Percentiles rank a stretch among this genome's conserved stretches.
These are phyloP conservation scores for Mormyrus hasselquistii DNA, from an alignment of 2,797 vertebrate genomes.

Conservation along the genomic window DNA sequence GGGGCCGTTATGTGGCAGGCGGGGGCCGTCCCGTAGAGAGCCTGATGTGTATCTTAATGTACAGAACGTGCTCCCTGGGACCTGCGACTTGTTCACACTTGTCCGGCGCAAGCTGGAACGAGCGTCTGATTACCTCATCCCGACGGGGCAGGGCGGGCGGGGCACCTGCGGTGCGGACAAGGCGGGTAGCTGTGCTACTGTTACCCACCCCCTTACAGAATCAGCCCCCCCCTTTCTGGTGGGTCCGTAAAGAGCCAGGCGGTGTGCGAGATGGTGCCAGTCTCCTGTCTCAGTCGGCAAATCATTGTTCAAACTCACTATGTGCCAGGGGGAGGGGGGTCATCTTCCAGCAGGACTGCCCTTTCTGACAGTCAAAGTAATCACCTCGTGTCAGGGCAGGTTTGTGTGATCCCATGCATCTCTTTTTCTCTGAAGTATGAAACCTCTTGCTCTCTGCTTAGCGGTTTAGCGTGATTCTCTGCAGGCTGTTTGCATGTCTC, in stretches of 20 bases:
- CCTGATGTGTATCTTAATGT: slow-evolving; percentile 69
- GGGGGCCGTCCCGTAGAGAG: slow-evolving; percentile 52
- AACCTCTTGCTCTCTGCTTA: neutral
- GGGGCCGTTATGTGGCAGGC: slow-evolving; percentile 58
- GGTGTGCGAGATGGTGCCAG: neutral
- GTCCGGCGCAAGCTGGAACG: slow-evolving; percentile 53
- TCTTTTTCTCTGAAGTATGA: neutral
- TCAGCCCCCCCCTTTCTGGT: neutral
- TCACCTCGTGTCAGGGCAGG: neutral
- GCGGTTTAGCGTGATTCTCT: neutral
- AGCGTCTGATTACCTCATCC: slow-evolving; percentile 55
- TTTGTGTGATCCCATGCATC: neutral
- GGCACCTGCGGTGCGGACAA: neutral
- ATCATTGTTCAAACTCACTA: no score
- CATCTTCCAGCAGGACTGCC: neutral
- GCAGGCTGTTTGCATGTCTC: neutral
- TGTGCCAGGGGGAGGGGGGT: neutral
- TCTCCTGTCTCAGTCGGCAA: neutral
- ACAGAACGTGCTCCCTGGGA: slow-evolving; percentile 57
- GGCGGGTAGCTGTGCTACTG: neutral
- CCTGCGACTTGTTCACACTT: slow-evolving; percentile 68
- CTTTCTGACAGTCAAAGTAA: neutral
- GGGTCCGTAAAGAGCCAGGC: neutral
- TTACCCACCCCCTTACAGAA: neutral
- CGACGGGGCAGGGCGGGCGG: neutral